These are phyloP conservation scores for Cettia cetti DNA, from an alignment of 2,113 vertebrate genomes.

Conservation along the genomic window DNA sequence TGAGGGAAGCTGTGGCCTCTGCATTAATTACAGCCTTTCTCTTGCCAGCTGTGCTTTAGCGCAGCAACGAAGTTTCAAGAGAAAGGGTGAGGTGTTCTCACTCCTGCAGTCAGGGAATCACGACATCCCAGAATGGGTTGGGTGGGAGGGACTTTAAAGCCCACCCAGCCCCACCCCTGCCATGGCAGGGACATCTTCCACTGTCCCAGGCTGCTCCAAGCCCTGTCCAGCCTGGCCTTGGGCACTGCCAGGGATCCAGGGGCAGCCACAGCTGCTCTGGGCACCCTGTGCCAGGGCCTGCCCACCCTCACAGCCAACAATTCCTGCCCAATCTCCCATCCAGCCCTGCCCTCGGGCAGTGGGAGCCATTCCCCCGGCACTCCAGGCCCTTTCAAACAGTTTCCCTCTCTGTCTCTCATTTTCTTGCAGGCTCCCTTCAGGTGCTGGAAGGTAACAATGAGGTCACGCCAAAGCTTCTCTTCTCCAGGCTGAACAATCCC, in stretches of 20 bases:
- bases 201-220: background rate
- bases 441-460: background rate
- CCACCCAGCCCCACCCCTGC: background rate
- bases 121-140: background rate
- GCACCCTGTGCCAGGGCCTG: background rate
- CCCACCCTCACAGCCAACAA: accelerated
- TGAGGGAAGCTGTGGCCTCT: background rate
- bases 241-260: background rate
- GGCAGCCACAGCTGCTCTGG: background rate
- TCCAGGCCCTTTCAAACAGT: background rate
- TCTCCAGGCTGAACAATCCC: background rate
- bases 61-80: background rate
- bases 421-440: background rate
- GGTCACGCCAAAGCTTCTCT: background rate
- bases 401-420: background rate
- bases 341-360: background rate
- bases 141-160: accelerated
- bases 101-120: accelerated
- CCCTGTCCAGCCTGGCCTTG: background rate
- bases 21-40: background rate
- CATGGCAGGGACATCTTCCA: background rate
- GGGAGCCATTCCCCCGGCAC: background rate
- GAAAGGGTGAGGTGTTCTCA: background rate
- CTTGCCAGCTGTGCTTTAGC: background rate
- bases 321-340: background rate